Evolutionary conservation across 1,140 invertebrate species (phyloP).

Genomic region (Sitobion miscanthi): DNA sequence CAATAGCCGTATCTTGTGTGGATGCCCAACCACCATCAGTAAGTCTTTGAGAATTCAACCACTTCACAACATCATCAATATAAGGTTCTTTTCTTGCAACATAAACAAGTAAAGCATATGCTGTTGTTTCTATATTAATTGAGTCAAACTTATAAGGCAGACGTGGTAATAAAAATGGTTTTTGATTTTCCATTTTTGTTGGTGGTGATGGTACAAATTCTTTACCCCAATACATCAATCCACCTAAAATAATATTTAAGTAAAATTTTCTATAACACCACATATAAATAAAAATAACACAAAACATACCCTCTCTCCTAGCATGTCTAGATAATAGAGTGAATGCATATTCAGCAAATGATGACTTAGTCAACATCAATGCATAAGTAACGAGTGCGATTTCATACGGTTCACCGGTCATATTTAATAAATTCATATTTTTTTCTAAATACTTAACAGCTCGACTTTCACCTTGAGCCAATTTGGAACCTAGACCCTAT

Average conservation of each 20-base stretch:
- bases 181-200: slow-evolving; percentile 87
- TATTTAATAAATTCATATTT: slow-evolving; percentile 77
- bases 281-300: neutral
- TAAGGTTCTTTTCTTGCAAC: slow-evolving; percentile 79
- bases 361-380: slow-evolving; percentile 78
- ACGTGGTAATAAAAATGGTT: slow-evolving; percentile 86
- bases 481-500: slow-evolving; percentile 73
- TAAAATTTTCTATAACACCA: neutral
- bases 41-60: slow-evolving; percentile 89
- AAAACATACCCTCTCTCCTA: slow-evolving; percentile 68
- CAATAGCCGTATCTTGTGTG: slow-evolving; percentile 89
- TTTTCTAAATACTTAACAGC: slow-evolving; percentile 83
- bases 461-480: slow-evolving; percentile 72
- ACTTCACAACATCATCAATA: slow-evolving; percentile 85
- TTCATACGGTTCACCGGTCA: slow-evolving; percentile 79
- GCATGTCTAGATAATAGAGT: slow-evolving; percentile 73
- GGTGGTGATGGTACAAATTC: slow-evolving; percentile 78
- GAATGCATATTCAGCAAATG: slow-evolving; percentile 82
- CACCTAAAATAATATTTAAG: slow-evolving; percentile 66
- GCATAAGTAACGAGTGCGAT: slow-evolving; percentile 88
- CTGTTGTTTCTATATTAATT: slow-evolving; percentile 90
- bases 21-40: slow-evolving; percentile 95
- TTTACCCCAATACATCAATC: slow-evolving; percentile 85
- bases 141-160: slow-evolving; percentile 87
- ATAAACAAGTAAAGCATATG: slow-evolving; percentile 90